Conservation (phyloP, 2,888 invertebrate genomes). For the Aleiodes testaceus region DNA sequence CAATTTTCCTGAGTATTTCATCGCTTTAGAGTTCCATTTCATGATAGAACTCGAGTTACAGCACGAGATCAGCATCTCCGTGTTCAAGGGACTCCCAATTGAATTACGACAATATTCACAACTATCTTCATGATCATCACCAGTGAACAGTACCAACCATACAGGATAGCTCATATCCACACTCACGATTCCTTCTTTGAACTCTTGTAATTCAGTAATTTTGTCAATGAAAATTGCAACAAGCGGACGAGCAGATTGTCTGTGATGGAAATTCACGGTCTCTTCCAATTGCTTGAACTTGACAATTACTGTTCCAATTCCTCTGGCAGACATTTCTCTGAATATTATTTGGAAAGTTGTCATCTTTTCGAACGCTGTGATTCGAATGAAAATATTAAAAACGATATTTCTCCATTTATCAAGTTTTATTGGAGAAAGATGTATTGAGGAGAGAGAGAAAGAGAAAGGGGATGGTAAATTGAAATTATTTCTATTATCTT, state of each 20-base stretch:
- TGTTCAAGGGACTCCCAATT: slow-evolving; percentile 54
- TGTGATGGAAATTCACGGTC: background rate
- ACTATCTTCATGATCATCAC: background rate
- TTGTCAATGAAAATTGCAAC: slow-evolving; percentile 53
- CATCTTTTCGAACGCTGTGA: slow-evolving; percentile 1
- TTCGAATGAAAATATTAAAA: no score
- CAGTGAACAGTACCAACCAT: slow-evolving; percentile 61
- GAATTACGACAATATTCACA: slow-evolving; percentile 48
- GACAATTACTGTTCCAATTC: background rate
- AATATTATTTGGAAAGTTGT: background rate
- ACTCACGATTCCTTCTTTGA: slow-evolving; percentile 39
- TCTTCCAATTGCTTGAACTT: background rate
- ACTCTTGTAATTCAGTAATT: slow-evolving; percentile 46
- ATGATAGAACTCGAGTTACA: slow-evolving; percentile 47
- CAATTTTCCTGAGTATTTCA: slow-evolving; percentile 1
- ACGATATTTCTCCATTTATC: background rate
- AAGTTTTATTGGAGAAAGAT: no score
- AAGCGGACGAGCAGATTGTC: slow-evolving; percentile 25
- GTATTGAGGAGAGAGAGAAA: no score
- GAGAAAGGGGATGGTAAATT: no score
- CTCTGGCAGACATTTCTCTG: background rate
- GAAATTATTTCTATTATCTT: no score
- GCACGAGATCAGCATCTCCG: slow-evolving; percentile 59
- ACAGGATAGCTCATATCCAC: no score
- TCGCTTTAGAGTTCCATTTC: slow-evolving; percentile 49